phyloP scores from a whole-genome alignment of 35 echinoderm and acorn worm genomes.

The Stichopus chloronotus region DNA sequence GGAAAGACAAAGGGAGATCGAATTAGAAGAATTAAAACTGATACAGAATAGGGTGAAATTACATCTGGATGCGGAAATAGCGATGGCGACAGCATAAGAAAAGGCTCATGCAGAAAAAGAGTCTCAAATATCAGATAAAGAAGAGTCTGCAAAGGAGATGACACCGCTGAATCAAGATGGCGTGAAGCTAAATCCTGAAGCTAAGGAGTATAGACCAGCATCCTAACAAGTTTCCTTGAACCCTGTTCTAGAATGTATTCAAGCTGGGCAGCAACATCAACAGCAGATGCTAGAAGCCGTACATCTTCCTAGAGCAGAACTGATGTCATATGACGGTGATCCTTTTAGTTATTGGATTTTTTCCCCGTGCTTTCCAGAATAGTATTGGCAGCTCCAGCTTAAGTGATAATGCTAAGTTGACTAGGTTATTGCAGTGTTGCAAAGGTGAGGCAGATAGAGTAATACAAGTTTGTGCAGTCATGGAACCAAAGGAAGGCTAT shows the following conservation, averaged over 20 bases:
- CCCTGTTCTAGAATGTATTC: constrained; percentile 7
- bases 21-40: constrained; percentile 38
- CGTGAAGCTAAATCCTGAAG: neutral
- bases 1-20: neutral
- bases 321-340: constrained; percentile 62
- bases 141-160: neutral
- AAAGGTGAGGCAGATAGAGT: constrained; percentile 43
- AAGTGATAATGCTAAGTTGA: constrained; percentile 57
- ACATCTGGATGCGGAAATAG: neutral
- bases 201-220: neutral
- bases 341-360: constrained; percentile 63
- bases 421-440: constrained; percentile 59
- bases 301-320: constrained; percentile 60
- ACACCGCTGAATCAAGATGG: neutral
- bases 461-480: constrained; percentile 9
- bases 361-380: constrained; percentile 53
- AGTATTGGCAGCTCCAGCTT: constrained; percentile 60
- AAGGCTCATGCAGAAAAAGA: neutral
- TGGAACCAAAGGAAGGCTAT: neutral
- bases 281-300: constrained; percentile 58
- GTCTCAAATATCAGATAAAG: neutral
- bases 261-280: constrained; percentile 58
- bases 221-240: neutral
- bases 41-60: constrained; percentile 29
- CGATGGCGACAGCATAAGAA: constrained; percentile 17